Conservation (phyloP, 37 sponge, comb jelly and placozoan genomes). For the Beroe ovata region DNA sequence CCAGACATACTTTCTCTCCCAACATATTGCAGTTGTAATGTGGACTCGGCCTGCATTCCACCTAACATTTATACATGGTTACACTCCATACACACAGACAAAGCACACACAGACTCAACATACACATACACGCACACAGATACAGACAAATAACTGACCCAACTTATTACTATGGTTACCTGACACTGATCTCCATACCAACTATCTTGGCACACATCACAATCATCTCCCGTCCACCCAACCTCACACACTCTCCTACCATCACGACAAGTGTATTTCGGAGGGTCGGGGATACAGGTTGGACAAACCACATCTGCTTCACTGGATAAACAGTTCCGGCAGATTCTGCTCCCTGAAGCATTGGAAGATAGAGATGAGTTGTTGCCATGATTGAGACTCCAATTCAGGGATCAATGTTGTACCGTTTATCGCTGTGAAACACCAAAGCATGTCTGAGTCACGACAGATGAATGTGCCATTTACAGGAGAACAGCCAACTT, state of each 20-base stretch:
- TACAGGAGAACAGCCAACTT: background rate
- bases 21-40: background rate
- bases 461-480: background rate
- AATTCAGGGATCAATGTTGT: background rate
- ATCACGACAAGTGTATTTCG: slow-evolving; percentile 4
- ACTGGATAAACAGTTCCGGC: background rate
- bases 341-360: background rate
- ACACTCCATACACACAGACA: no score
- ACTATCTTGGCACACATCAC: background rate
- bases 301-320: background rate
- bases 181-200: slow-evolving; percentile 10
- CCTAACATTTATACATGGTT: slow-evolving; percentile 1
- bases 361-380: no score
- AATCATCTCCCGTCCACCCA: background rate
- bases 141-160: no score
- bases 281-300: background rate
- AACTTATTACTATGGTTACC: background rate
- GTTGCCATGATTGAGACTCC: no score
- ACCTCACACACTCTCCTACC: background rate
- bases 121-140: no score
- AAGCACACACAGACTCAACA: no score
- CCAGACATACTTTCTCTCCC: background rate
- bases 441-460: background rate
- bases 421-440: background rate
- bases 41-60: background rate